Base-by-base conservation (phyloP, 2,888 invertebrate species). In the Sabatieria punctata region DNA sequence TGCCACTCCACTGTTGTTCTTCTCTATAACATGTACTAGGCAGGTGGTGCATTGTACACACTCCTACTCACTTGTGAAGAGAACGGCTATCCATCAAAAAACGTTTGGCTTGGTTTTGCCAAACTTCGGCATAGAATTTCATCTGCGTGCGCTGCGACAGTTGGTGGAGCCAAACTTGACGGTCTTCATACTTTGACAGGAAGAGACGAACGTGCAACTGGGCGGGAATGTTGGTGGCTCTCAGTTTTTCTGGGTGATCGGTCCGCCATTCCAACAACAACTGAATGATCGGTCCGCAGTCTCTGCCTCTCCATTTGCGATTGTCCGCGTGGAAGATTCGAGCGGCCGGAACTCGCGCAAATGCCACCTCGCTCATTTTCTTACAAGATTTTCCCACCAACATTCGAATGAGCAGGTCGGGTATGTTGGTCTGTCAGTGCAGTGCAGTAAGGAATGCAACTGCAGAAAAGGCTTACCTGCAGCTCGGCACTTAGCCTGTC, bases 51-150 rank as follows among this genome's bases (percentile, higher is more conserved):
- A n/a, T n/a, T n/a, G n/a, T n/a, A n/a, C n/a, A n/a, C n/a, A n/a
- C n/a, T n/a, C n/a, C n/a, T n/a, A n/a, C n/a, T n/a, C n/a, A n/a
- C n/a, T n/a, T n/a, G n/a, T n/a, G n/a, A n/a, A n/a, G n/a, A n/a
- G n/a, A n/a, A n/a, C n/a, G n/a, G n/a, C n/a, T n/a, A n/a, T n/a
- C n/a, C n/a, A n/a, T n/a, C n/a, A n/a, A n/a, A n/a, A n/a, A n/a
- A n/a, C n/a, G n/a, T n/a, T n/a, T n/a, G n/a, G n/a, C n/a, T 23
- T 38, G 15, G 38, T 38, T 38, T 23, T 38, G 22, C 38, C 38
- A 38, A 21, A 15, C 23, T 15, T 38, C 38, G 4, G 38, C 38
- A 15, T n/a, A 38, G 38, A n/a, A 38, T 21, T 11, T 2, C 15
- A 38, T n/a, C 21, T 18, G 21, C 8, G 22, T 23, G 19, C 22